Percentiles rank a stretch among this genome's conserved stretches.
These are phyloP conservation scores for Mylabris phalerata DNA, from an alignment of 1,140 invertebrate species.

Conservation along the genomic window DNA sequence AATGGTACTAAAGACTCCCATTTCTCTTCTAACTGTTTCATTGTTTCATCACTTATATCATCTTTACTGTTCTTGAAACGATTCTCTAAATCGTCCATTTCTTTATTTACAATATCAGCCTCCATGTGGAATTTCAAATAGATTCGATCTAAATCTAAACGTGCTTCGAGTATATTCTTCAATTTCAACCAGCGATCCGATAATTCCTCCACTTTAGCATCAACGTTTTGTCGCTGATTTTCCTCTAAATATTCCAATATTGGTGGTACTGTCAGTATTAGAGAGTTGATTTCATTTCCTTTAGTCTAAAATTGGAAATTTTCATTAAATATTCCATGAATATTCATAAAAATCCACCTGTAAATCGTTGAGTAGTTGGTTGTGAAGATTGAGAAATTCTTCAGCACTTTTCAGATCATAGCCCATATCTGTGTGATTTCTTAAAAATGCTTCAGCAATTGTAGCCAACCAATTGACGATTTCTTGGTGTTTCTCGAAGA, in stretches of 20 bases:
- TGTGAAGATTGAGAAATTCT: conserved; percentile 70
- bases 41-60: conserved; percentile 47
- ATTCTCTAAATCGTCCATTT: conserved; percentile 60
- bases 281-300: conserved; percentile 57
- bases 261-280: conserved; percentile 56
- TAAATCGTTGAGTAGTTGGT: conserved; percentile 66
- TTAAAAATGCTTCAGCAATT: conserved; percentile 65
- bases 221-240: conserved; percentile 55
- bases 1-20: conserved; percentile 56
- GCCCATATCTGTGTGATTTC: conserved; percentile 70
- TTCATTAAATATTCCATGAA: background rate
- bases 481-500: conserved; percentile 64
- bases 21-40: conserved; percentile 51
- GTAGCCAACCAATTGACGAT: conserved; percentile 64
- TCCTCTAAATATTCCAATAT: conserved; percentile 62
- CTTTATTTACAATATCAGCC: conserved; percentile 56
- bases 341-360: conserved; percentile 47
- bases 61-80: conserved; percentile 45
- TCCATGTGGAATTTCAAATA: conserved; percentile 71
- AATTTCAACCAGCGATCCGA: conserved; percentile 59
- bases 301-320: conserved; percentile 49
- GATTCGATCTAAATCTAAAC: conserved; percentile 55
- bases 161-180: conserved; percentile 54
- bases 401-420: conserved; percentile 59
- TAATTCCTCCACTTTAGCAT: conserved; percentile 55